A percentile compares a stretch with the other conserved stretches of the same genome.
Evolutionary conservation across 2,888 invertebrate genomes (phyloP).

Genomic region (Sphinx pinastri): DNA sequence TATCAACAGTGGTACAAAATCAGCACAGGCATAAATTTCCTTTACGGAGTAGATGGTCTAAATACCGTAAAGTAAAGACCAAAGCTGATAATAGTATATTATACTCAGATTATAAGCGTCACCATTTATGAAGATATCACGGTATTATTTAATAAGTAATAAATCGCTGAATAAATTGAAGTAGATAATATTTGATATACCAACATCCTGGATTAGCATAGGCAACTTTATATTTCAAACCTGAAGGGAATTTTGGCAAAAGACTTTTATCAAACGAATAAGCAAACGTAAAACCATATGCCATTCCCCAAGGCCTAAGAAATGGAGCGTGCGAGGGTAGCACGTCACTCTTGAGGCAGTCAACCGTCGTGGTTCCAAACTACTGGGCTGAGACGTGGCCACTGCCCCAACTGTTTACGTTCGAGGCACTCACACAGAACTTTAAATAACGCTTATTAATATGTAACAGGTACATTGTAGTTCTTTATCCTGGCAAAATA

Average conservation of each 20-base stretch:
- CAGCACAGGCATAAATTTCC: too few species aligned
- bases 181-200: too few species aligned
- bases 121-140: too few species aligned
- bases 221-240: not conserved
- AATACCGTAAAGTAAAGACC: too few species aligned
- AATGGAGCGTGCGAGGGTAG: slow-evolving; percentile 22
- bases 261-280: too few species aligned
- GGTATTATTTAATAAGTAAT: too few species aligned
- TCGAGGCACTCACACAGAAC: slow-evolving; percentile 11
- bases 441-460: slow-evolving; percentile 9
- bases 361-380: slow-evolving; percentile 15
- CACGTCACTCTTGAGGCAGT: slow-evolving; percentile 25
- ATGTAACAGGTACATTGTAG: not conserved
- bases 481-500: not conserved
- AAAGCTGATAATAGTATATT: too few species aligned
- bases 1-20: too few species aligned
- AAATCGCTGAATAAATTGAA: too few species aligned
- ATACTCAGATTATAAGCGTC: too few species aligned
- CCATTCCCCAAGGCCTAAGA: not conserved
- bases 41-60: too few species aligned
- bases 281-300: not conserved
- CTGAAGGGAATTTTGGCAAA: not conserved
- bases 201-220: too few species aligned
- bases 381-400: slow-evolving; percentile 21
- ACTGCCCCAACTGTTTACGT: slow-evolving; percentile 15